Conservation (phyloP, 2,888 invertebrate species). For the Stenotaenia linearis region DNA sequence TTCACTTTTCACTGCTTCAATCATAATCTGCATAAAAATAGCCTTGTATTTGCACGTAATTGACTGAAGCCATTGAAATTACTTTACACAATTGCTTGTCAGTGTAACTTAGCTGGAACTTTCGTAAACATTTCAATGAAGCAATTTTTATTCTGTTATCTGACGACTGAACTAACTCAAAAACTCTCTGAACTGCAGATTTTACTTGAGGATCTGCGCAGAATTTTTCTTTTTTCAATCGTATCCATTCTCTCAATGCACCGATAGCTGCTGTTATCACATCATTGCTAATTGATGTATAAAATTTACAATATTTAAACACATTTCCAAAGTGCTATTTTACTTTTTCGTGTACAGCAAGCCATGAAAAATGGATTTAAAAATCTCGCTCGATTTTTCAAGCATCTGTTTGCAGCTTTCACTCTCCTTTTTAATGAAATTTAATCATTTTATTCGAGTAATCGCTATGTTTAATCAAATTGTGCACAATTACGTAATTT, state of each 20-base stretch:
- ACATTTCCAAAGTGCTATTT: no score
- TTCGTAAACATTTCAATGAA: background rate
- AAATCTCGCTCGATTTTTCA: background rate
- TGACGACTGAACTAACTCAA: background rate
- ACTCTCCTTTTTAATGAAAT: background rate
- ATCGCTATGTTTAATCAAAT: no score
- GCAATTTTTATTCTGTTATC: background rate
- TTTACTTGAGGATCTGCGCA: background rate
- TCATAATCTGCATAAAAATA: background rate
- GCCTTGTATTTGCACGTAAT: no score
- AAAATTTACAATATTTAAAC: no score
- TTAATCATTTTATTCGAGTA: no score
- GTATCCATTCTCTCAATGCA: background rate
- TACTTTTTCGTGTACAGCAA: background rate
- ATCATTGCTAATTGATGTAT: background rate
- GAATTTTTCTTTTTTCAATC: background rate
- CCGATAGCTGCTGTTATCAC: background rate
- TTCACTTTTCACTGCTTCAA: background rate
- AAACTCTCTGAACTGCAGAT: background rate
- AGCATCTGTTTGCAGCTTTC: background rate
- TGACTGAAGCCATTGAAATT: background rate
- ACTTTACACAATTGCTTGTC: background rate
- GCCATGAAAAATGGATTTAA: background rate
- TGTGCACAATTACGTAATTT: background rate
- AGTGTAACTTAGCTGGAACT: background rate